These are phyloP conservation scores for Drosophila meridiana DNA, from an alignment of 2,888 invertebrate species.

Conservation along the genomic window DNA sequence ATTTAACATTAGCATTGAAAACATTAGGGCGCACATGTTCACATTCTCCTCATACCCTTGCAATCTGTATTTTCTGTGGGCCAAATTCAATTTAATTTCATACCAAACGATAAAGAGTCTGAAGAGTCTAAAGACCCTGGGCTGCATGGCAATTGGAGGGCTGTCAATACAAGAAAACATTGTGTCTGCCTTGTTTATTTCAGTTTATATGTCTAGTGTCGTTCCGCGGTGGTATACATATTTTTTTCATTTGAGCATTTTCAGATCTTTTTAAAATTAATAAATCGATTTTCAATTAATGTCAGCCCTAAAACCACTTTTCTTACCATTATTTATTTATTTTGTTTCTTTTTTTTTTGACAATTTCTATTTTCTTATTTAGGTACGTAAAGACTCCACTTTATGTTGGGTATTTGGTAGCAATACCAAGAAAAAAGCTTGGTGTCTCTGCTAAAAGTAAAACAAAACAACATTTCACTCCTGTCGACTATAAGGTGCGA, in stretches of 20 bases:
- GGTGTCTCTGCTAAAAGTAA: not conserved
- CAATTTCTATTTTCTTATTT: not conserved
- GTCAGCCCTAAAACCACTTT: not conserved
- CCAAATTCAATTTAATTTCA: slow-evolving; percentile 73
- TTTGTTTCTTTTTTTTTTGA: not conserved
- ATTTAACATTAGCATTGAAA: slow-evolving; percentile 68
- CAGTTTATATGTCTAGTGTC: slow-evolving; percentile 54
- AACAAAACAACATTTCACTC: not conserved
- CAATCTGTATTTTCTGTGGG: slow-evolving; percentile 63
- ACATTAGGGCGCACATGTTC: slow-evolving; percentile 26
- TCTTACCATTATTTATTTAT: not conserved
- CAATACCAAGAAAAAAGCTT: not conserved
- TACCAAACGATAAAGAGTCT: slow-evolving; percentile 29
- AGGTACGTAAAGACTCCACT: not conserved
- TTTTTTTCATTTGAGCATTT: slow-evolving; percentile 13
- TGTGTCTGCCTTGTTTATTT: slow-evolving; percentile 49
- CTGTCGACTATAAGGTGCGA: not conserved
- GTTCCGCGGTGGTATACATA: slow-evolving; percentile 30
- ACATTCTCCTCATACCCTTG: not conserved
- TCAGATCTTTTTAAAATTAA: not conserved
- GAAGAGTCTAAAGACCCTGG: slow-evolving; percentile 29
- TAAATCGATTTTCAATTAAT: slow-evolving; percentile 5
- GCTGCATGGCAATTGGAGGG: slow-evolving; percentile 10
- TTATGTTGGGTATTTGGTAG: not conserved
- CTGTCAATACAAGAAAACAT: slow-evolving; percentile 54